Conservation (phyloP, 2,797 vertebrate genomes). For the Tenualosa thibaudeaui region DNA sequence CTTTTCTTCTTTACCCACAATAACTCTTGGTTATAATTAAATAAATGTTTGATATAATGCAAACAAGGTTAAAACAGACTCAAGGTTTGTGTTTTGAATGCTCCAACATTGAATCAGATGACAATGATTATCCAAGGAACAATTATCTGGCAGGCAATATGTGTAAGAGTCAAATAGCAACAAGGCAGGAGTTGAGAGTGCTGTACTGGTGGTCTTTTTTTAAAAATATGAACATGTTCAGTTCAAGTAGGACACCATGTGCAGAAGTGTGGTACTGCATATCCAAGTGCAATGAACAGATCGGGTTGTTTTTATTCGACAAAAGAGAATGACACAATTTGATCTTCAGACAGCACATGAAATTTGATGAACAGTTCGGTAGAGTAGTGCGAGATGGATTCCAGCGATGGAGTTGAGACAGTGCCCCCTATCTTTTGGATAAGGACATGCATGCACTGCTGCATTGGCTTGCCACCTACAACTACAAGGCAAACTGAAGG, state of each 20-base stretch:
- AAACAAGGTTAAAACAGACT: background rate
- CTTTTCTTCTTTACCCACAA: background rate
- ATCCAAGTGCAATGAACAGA: background rate
- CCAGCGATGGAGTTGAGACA: background rate
- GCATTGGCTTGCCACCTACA: background rate
- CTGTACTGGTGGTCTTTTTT: background rate
- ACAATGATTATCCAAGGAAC: background rate
- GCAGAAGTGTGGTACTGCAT: constrained; percentile 11
- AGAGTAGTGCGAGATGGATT: background rate
- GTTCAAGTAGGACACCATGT: background rate
- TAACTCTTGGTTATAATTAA: background rate
- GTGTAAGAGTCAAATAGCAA: background rate
- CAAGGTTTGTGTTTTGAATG: background rate
- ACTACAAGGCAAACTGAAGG: background rate
- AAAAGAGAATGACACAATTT: background rate
- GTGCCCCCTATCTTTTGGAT: background rate
- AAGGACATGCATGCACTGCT: background rate
- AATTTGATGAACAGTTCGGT: background rate
- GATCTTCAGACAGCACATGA: constrained; percentile 3
- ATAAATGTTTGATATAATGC: constrained; percentile 18
- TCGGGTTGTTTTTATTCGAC: constrained; percentile 32
- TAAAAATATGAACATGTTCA: background rate
- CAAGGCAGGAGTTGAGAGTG: background rate
- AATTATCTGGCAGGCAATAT: constrained; percentile 11
- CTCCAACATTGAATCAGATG: background rate